Evolutionary conservation across 1,140 invertebrate species (phyloP), one percentile per base, ranked within the genome.

Genomic region (Odontomachus brunneus): DNA sequence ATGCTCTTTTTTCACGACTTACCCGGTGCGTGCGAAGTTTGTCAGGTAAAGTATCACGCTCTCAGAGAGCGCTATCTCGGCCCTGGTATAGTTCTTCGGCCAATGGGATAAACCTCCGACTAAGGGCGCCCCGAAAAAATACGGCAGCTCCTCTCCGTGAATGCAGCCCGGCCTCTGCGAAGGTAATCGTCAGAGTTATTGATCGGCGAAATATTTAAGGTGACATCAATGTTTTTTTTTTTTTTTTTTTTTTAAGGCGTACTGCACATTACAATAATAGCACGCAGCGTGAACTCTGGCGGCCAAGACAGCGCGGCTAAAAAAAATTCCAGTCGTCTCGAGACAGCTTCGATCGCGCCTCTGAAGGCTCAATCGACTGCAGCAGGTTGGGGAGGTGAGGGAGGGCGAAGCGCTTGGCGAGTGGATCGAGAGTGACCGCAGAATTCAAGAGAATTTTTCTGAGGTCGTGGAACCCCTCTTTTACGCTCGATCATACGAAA

Each of bases 11-110:
- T 49, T 26, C 2, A 73, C 12, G 7, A 95, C 97, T 96, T 95
- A 99, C 99, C 99, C 99, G n/a, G 97, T 98, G 92, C 97, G 97
- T 15, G 98, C 98, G 92, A 99, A 99, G 95, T 99, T 99, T n/a
- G 98, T 97, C 94, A 98, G 97, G 92, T 99, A 99, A 33, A 97
- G 96, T 95, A 99, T 99, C 65, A 99, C 97, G 74, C 97, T 97
- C 94, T 99, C 98, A 0, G 98, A 97, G 7, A 99, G 95, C 66
- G 97, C 96, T 71, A 97, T 95, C 95, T 99, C 99, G 22, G 97
- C 96, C 92, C 97, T 97, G 9, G 97, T 98, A 94, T 98, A 99
- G 94, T 98, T 98, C 88, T 96, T 96, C 33, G 96, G 96, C 93
- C 98, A 99, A 89, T 97, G 97, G 75, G 96, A 96, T 57, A 98